A percentile compares a stretch with the other conserved stretches of the same genome.
These are phyloP conservation scores for Pseudoatta argentina DNA, from an alignment of 1,140 invertebrate genomes.

Conservation along the genomic window DNA sequence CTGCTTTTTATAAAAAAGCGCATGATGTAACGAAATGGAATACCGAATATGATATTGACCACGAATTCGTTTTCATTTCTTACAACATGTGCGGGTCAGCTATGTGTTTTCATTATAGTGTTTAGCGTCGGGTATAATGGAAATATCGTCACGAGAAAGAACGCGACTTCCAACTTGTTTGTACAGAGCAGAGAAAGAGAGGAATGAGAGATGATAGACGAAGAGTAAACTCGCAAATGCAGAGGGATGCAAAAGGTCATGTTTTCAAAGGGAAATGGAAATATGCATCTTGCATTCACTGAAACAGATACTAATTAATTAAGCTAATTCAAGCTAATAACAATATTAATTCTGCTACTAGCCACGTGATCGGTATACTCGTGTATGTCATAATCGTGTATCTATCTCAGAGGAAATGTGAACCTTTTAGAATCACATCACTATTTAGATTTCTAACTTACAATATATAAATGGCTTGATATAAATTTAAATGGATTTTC, in stretches of 20 bases:
- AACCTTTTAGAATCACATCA: neutral
- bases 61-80: conserved; percentile 43
- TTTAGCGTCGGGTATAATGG: conserved; percentile 39
- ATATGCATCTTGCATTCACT: conserved; percentile 38
- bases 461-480: neutral
- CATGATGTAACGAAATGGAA: conserved; percentile 20
- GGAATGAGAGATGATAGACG: neutral
- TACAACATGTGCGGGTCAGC: neutral
- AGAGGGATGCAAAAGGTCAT: neutral
- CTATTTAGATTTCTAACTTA: neutral
- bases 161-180: conserved; percentile 14
- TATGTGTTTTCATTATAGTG: conserved; percentile 28
- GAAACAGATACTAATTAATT: conserved; percentile 27
- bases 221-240: neutral
- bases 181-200: neutral
- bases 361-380: neutral
- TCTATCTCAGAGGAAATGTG: neutral
- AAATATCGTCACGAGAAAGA: conserved; percentile 32
- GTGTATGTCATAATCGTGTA: neutral
- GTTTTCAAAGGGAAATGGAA: conserved; percentile 46
- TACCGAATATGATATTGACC: conserved; percentile 21
- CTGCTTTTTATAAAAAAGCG: neutral
- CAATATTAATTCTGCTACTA: conserved; percentile 2
- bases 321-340: neutral
- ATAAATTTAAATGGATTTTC: conserved; percentile 23